Evolutionary conservation across 2,113 vertebrate genomes (phyloP), one percentile per base, ranked within the genome.

Genomic region (Ceuthmochares aereus): DNA sequence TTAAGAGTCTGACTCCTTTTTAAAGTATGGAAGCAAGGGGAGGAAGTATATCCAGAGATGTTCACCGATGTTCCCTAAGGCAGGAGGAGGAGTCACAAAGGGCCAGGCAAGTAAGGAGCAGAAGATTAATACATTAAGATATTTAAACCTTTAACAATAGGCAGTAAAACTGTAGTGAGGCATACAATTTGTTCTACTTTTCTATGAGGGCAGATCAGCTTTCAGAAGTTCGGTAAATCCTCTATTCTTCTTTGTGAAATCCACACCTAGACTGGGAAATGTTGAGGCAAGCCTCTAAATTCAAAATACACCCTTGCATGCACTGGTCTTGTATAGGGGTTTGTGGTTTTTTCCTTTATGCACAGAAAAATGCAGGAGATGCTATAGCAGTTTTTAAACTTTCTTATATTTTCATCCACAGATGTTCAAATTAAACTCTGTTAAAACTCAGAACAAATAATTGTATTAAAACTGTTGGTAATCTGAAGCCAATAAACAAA

Each of bases 181-280:
- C 77, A 89, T 91, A 58, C 52, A 89, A 89, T 49, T 69, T 77
- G 22, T 84, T 89, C 70, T 79, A 29, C 36, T 94, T 94, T 64
- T 84, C 72, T 89, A 78, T 86, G 90, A 95, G 68, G 34, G 37
- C 64, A 89, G 56, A 25, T 89, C 87, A 95, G 62, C 66, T 95
- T 89, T 89, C 83, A 64, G 69, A 82, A 77, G 52, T 82, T 89
- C 94, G 64, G 52, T 76, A 95, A 94, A 82, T 77, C 47, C 73
- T 93, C 43, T 68, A 29, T 82, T 82, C 70, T 78, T 87, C 80
- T 91, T 91, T 40, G n/a, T 87, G 60, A 95, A 95, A 94, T 87
- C 69, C 69, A 93, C 36, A 89, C 60, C 34, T 74, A 89, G 64
- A 30, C 40, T 63, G 49, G 54, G 36, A 91, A 94, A 76, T 82